A percentile compares a stretch with the other conserved stretches of the same genome.
Evolutionary conservation across 2,797 vertebrate genomes (phyloP).

Genomic region (Choloepus didactylus): DNA sequence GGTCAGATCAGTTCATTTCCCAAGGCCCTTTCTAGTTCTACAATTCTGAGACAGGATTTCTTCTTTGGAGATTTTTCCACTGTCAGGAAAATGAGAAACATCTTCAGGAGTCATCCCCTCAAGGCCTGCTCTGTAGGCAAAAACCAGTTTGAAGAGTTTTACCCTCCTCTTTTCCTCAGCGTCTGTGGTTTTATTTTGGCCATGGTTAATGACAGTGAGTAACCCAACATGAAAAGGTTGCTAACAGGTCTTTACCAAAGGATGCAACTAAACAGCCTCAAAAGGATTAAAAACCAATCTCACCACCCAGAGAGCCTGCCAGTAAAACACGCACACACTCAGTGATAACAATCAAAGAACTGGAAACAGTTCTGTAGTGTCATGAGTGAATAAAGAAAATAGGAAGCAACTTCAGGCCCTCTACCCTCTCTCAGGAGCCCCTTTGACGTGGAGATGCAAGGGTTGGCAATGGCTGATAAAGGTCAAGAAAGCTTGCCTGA

Average conservation of each 20-base stretch:
- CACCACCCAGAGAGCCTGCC: constrained; percentile 72
- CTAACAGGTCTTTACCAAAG: constrained; percentile 79
- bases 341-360: constrained; percentile 80
- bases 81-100: constrained; percentile 44
- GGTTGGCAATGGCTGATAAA: background rate
- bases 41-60: background rate
- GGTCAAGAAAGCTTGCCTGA: background rate
- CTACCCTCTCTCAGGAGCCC: background rate
- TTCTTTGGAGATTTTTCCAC: constrained; percentile 33
- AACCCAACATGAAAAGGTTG: constrained; percentile 84
- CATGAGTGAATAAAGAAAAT: constrained; percentile 67
- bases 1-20: background rate
- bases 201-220: constrained; percentile 78
- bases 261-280: constrained; percentile 75
- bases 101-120: constrained; percentile 53
- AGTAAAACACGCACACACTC: constrained; percentile 68
- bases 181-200: constrained; percentile 78
- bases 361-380: constrained; percentile 82
- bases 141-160: constrained; percentile 80
- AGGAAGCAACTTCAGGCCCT: constrained; percentile 14
- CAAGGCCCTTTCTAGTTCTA: background rate
- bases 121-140: constrained; percentile 68
- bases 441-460: constrained; percentile 75
- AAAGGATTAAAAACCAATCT: constrained; percentile 84
- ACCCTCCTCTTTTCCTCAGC: constrained; percentile 53